Evolutionary conservation across 2,888 invertebrate genomes (phyloP).

Genomic region (Nymphalis urticae): DNA sequence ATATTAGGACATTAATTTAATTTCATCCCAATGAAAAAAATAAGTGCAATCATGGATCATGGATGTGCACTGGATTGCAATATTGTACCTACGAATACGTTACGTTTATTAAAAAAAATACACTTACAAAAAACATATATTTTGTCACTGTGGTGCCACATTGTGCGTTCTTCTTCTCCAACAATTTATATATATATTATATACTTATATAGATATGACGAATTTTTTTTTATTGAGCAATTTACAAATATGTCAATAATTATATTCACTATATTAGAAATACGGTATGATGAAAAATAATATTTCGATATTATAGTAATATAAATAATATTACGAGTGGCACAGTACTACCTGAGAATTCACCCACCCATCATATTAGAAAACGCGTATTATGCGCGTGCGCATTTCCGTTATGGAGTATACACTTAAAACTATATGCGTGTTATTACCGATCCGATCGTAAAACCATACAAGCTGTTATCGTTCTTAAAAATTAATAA

Average conservation of each 20-base stretch:
- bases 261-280: background rate
- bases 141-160: too few species aligned
- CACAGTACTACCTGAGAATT: background rate
- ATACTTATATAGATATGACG: too few species aligned
- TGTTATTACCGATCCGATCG: slow-evolving; percentile 16
- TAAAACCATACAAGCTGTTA: slow-evolving; percentile 2
- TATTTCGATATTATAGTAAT: background rate
- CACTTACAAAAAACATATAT: too few species aligned
- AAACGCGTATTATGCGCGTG: slow-evolving; percentile 1
- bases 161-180: too few species aligned
- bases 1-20: too few species aligned
- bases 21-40: too few species aligned
- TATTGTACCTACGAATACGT: too few species aligned
- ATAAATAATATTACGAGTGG: background rate
- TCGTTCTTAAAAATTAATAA: slow-evolving; percentile 3
- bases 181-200: too few species aligned
- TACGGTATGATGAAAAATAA: background rate
- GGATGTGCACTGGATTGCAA: too few species aligned
- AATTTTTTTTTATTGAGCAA: too few species aligned
- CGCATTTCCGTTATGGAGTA: slow-evolving; percentile 13
- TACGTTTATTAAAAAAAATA: too few species aligned
- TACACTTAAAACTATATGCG: slow-evolving; percentile 12
- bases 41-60: too few species aligned
- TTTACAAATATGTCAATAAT: background rate
- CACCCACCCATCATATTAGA: background rate